Evolutionary conservation across 2,888 invertebrate species (phyloP).

Genomic region (Coleophora deauratella): DNA sequence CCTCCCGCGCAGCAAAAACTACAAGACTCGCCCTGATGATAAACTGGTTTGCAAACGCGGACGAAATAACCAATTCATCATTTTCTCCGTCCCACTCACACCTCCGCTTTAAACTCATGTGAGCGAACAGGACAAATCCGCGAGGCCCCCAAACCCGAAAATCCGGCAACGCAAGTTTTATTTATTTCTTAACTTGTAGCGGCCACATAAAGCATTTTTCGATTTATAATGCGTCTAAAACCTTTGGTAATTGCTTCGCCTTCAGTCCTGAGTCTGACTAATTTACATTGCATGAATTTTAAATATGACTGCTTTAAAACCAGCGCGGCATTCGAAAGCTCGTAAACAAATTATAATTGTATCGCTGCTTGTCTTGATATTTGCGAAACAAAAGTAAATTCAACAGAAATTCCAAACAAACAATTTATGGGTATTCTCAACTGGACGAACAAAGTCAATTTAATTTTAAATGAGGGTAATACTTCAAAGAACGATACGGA

Average conservation of each 20-base stretch:
- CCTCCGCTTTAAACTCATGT: conserved; percentile 1
- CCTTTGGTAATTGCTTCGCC: conserved; percentile 45
- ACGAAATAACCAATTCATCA: conserved; percentile 40
- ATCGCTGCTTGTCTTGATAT: conserved; percentile 36
- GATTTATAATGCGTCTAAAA: conserved; percentile 42
- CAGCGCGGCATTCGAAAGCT: conserved; percentile 15
- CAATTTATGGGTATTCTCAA: neutral
- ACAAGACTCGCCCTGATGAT: conserved; percentile 48
- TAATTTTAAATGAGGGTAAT: too few species aligned
- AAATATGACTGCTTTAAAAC: conserved; percentile 35
- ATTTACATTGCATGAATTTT: conserved; percentile 55
- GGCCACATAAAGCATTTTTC: conserved; percentile 57
- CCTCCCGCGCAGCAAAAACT: conserved; percentile 51
- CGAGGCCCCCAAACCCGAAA: conserved; percentile 28
- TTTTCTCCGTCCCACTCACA: conserved; percentile 29
- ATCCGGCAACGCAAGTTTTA: conserved; percentile 53
- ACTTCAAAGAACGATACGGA: too few species aligned
- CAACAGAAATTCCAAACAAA: neutral
- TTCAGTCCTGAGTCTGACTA: conserved; percentile 45
- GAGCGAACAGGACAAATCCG: conserved; percentile 25
- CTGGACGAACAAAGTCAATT: too few species aligned
- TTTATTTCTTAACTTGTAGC: conserved; percentile 69
- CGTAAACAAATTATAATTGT: conserved; percentile 32
- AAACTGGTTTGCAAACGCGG: conserved; percentile 59
- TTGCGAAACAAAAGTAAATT: conserved; percentile 11